Percentiles rank a stretch among this genome's conserved stretches.
These are phyloP conservation scores for Scomber japonicus DNA, from an alignment of 2,113 vertebrate genomes.

Conservation along the genomic window DNA sequence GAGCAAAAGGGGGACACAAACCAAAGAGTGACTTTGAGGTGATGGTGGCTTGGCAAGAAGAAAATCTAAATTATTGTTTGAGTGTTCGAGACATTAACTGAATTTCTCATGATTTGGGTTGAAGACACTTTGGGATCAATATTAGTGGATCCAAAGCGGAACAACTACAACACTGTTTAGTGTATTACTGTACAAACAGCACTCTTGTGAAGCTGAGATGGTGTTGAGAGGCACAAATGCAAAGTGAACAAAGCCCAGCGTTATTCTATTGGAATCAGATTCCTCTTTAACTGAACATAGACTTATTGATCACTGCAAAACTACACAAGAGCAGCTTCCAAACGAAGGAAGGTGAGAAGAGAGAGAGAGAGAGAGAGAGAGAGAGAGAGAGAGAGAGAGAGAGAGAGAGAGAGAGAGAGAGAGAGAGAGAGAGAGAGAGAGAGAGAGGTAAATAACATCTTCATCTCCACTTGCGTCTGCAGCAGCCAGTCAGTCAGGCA, in stretches of 20 bases:
- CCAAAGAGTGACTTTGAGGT: conserved; percentile 64
- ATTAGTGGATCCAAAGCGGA: too few relatives aligned
- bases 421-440: conserved; percentile 28
- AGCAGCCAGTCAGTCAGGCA: conserved; percentile 78
- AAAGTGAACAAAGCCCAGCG: too few relatives aligned
- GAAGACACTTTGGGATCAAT: conserved; percentile 33
- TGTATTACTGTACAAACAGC: too few relatives aligned
- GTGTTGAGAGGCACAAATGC: too few relatives aligned
- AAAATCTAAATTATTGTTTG: conserved; percentile 5
- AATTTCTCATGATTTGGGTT: conserved; percentile 30
- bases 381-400: conserved; percentile 25
- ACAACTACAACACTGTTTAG: too few relatives aligned
- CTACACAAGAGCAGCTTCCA: conserved; percentile 75
- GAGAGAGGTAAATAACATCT: conserved; percentile 77
- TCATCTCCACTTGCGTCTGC: conserved; percentile 70
- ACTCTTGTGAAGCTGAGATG: too few relatives aligned
- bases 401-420: conserved; percentile 10
- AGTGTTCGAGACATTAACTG: neutral
- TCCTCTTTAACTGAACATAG: too few relatives aligned
- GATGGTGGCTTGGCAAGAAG: conserved; percentile 18
- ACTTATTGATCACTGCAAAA: too few relatives aligned
- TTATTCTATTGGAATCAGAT: too few relatives aligned
- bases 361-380: too few relatives aligned
- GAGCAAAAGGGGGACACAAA: conserved; percentile 79
- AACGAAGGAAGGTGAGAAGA: conserved; percentile 60